phyloP scores from a whole-genome alignment of 2,113 vertebrate genomes.

The Rhabdomys dilectus region DNA sequence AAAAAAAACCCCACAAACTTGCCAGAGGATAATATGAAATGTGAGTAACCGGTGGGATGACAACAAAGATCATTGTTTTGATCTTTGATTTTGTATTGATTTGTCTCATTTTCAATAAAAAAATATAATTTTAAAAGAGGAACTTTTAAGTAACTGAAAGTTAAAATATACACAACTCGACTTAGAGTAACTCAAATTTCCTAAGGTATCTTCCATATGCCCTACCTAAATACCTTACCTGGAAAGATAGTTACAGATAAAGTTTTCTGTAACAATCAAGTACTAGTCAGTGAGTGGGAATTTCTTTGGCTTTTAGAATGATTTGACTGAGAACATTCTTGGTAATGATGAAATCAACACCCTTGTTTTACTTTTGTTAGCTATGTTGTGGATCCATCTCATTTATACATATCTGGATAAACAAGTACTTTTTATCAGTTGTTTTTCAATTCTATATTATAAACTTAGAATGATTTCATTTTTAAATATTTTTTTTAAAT shows the following conservation, averaged over 20 bases:
- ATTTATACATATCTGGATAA: conserved; percentile 33
- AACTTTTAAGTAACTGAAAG: conserved; percentile 52
- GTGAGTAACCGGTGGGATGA: conserved; percentile 15
- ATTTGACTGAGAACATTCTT: conserved; percentile 38
- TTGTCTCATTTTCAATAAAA: conserved; percentile 50
- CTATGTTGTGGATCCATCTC: not conserved
- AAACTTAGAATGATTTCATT: conserved; percentile 20
- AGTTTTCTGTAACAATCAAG: conserved; percentile 38
- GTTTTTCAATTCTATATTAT: conserved; percentile 31
- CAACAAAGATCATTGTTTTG: conserved; percentile 25
- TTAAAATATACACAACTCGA: conserved; percentile 26
- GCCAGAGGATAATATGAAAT: conserved; percentile 40
- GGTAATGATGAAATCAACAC: conserved; percentile 34
- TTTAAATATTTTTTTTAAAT: too few species aligned
- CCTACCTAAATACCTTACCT: not conserved
- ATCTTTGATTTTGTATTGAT: conserved; percentile 45
- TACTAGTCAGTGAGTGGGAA: conserved; percentile 48
- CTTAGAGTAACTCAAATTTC: conserved; percentile 53
- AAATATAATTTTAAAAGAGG: conserved; percentile 49
- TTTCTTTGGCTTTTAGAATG: conserved; percentile 36
- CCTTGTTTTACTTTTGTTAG: conserved; percentile 37
- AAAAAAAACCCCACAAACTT: not conserved
- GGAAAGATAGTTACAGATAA: not conserved
- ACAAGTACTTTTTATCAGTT: conserved; percentile 43
- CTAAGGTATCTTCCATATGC: conserved; percentile 14